Percentiles rank a stretch among this genome's conserved stretches.
Evolutionary conservation across 2,888 invertebrate species (phyloP).

Genomic region (Dascillus cervinus): DNA sequence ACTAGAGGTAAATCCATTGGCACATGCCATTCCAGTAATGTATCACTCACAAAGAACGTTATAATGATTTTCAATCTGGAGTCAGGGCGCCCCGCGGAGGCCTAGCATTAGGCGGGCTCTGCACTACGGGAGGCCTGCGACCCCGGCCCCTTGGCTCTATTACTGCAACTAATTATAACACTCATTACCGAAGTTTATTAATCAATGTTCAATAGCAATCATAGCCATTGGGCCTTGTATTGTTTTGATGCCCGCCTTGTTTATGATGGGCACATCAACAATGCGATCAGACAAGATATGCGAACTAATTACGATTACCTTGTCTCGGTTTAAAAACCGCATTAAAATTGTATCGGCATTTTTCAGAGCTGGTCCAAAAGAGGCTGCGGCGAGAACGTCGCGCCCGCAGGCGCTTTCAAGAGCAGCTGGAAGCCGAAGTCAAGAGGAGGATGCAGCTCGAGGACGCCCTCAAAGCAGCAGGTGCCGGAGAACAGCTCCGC

Average conservation of each 20-base stretch:
- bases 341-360: slow-evolving; percentile 7
- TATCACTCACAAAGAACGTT: slow-evolving; percentile 22
- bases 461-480: slow-evolving; percentile 70
- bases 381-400: slow-evolving; percentile 82
- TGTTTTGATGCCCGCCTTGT: slow-evolving; percentile 24
- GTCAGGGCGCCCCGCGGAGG: slow-evolving; percentile 27
- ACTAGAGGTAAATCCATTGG: slow-evolving; percentile 14
- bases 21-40: slow-evolving; percentile 21
- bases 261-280: slow-evolving; percentile 1
- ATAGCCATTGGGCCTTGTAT: slow-evolving; percentile 30
- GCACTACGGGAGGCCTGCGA: slow-evolving; percentile 26
- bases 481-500: slow-evolving; percentile 70
- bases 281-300: background rate
- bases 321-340: background rate
- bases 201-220: slow-evolving; percentile 41
- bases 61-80: slow-evolving; percentile 26
- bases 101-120: slow-evolving; percentile 32
- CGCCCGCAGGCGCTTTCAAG: slow-evolving; percentile 73
- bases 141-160: slow-evolving; percentile 24
- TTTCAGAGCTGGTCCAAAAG: slow-evolving; percentile 82
- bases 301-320: background rate
- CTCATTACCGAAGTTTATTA: slow-evolving; percentile 45
- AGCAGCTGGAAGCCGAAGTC: slow-evolving; percentile 73
- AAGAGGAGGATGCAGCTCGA: slow-evolving; percentile 74
- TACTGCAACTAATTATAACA: slow-evolving; percentile 42